A percentile compares a stretch with the other conserved stretches of the same genome.
phyloP scores from a whole-genome alignment of 2,888 invertebrate genomes.

The Leptopilina drosophilae region DNA sequence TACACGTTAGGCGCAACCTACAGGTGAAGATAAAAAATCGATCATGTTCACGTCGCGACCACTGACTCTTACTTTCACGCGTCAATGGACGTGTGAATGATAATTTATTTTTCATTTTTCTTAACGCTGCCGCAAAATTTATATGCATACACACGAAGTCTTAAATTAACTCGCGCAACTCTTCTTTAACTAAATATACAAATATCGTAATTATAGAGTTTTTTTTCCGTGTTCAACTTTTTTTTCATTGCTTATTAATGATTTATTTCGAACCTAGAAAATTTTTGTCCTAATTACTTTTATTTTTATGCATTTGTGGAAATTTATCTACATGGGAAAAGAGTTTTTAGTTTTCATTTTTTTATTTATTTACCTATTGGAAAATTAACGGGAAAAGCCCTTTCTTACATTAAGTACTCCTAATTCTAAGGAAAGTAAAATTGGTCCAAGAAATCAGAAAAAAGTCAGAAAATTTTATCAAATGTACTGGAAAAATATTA shows the following conservation, averaged over 20 bases:
- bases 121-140: not conserved
- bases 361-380: too few relatives aligned
- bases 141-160: not conserved
- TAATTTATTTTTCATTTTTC: constrained; percentile 7
- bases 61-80: constrained; percentile 35
- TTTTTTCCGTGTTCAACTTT: not conserved
- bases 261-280: constrained; percentile 3
- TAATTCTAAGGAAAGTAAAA: too few relatives aligned
- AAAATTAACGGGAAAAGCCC: too few relatives aligned
- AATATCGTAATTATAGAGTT: constrained; percentile 24
- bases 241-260: constrained; percentile 10
- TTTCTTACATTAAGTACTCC: too few relatives aligned
- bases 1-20: constrained; percentile 33
- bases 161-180: not conserved
- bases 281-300: not conserved
- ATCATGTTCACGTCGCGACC: constrained; percentile 26
- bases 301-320: too few relatives aligned
- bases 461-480: too few relatives aligned
- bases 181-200: not conserved
- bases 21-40: constrained; percentile 31
- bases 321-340: too few relatives aligned
- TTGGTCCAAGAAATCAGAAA: too few relatives aligned
- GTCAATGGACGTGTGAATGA: constrained; percentile 39
- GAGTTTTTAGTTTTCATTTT: too few relatives aligned
- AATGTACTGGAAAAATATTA: too few relatives aligned